Evolutionary conservation across 1,140 invertebrate species (phyloP), one percentile per base, ranked within the genome.

Genomic region (Hermetia illucens): DNA sequence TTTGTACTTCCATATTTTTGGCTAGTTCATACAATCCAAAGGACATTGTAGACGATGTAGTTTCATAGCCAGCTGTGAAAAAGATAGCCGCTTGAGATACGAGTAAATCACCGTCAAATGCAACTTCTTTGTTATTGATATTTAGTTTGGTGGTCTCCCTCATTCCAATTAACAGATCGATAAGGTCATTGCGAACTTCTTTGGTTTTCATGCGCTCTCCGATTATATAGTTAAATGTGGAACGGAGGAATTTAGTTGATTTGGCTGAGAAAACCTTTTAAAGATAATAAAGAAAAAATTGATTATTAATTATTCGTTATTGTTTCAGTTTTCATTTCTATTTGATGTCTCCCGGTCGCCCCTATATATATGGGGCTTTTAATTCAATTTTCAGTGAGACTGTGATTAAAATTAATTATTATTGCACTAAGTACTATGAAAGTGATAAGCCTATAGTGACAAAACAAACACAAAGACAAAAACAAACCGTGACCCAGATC

Each of bases 1-100:
- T 40, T 38, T 72, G 69, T 0, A 65, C 40, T 3, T 62, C 53
- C 0, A 50, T 49, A 41, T 69, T 46, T 21, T 53, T 48, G 2
- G 69, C 61, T 25, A 72, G 21, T 42, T 69, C 63, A 45, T 66
- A 74, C n/a, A 69, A 29, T 12, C 63, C 55, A 48, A 66, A 65
- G 0, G 53, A 47, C 45, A 66, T 56, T 1, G 64, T 61, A 1
- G 59, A 52, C 0, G 65, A 57, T 3, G 66, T 62, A 2, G 67
- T 65, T 42, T 70, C 68, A 37, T 62, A 70, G 4, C 68, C 68
- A 36, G 70, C 80, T 2, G 68, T 55, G 43, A 80, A 77, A 45
- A 84, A 82, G 5, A 77, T 25, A 2, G 74, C 56, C 1, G 70
- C 68, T 45, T 82, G 75, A 0, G 72, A 69, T 2, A 73, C 51